Evolutionary conservation across 2,888 invertebrate genomes (phyloP), one percentile per base, ranked within the genome.

Genomic region (Merodon equestris): DNA sequence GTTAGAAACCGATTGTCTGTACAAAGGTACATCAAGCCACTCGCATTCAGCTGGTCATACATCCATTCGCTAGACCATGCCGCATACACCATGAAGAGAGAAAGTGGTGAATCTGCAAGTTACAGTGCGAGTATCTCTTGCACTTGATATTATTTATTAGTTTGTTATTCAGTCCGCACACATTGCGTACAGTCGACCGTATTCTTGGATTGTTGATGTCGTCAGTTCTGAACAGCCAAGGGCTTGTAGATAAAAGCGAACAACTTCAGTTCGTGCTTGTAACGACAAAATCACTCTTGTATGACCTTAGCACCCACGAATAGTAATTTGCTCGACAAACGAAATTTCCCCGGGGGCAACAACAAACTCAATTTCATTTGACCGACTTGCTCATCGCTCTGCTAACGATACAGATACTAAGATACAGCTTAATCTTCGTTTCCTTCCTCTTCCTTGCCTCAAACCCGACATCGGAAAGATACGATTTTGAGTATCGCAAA

Each of bases 141-240:
- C 67, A 63, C 77, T 72, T 77, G 73, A 73, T 77, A 77, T 77
- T 77, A 72, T 77, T 77, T 77, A 77, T 73, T 77, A 73, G 67
- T 57, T 68, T 50, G 57, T 72, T 77, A 50, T 13, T 38, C 53
- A 34, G 9, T 44, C 3, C 36, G 15, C 9, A n/a, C 7, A 14
- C n/a, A 10, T 17, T 9, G 42, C 27, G 10, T 34, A 44, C 58
- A 50, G 9, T 56, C 42, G 42, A 54, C 61, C 38, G 27, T 27
- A 7, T 42, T 56, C 40, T 19, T 58, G 58, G 68, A 58, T 68
- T 58, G 60, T 53, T 56, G 18, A 27, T n/a, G 13, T n/a, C n/a
- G n/a, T 7, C 7, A 7, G 27, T 71, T 63, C 70, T 61, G 12
- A 50, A 18, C 2, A 19, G 14, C 27, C 36, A 9, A 4, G 19